A percentile compares a stretch with the other conserved stretches of the same genome.
phyloP scores from a whole-genome alignment of 2,113 vertebrate genomes.

The Pristiophorus japonicus region DNA sequence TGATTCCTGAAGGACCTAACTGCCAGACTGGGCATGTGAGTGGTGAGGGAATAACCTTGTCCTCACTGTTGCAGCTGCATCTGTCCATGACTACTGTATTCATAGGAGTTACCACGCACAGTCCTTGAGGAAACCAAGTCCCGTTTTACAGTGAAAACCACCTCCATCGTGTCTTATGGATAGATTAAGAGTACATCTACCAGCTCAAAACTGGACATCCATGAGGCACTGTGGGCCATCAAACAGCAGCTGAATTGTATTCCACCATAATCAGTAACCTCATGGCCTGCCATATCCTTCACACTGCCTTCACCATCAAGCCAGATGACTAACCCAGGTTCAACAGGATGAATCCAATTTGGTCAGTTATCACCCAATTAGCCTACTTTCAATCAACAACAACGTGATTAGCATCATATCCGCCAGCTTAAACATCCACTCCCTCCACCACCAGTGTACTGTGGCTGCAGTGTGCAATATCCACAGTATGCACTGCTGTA shows the following conservation, averaged over 20 bases:
- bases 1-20: neutral
- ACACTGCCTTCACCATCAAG: neutral
- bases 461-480: neutral
- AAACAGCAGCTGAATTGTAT: too few relatives aligned
- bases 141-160: too few relatives aligned
- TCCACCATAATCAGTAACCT: too few relatives aligned
- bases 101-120: too few relatives aligned
- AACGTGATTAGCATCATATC: neutral
- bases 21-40: neutral
- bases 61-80: neutral
- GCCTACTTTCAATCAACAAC: neutral
- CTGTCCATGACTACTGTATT: neutral
- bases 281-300: too few relatives aligned
- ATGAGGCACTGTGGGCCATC: too few relatives aligned
- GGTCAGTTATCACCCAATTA: neutral
- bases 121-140: too few relatives aligned
- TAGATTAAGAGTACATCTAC: too few relatives aligned
- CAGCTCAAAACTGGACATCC: too few relatives aligned
- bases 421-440: neutral
- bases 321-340: neutral
- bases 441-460: neutral
- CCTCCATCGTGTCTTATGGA: too few relatives aligned
- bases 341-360: neutral
- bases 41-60: too few relatives aligned
- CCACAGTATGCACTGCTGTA: neutral